Base-by-base conservation (phyloP, 2,888 invertebrate species). In the Caenorhabditis wallacei region DNA sequence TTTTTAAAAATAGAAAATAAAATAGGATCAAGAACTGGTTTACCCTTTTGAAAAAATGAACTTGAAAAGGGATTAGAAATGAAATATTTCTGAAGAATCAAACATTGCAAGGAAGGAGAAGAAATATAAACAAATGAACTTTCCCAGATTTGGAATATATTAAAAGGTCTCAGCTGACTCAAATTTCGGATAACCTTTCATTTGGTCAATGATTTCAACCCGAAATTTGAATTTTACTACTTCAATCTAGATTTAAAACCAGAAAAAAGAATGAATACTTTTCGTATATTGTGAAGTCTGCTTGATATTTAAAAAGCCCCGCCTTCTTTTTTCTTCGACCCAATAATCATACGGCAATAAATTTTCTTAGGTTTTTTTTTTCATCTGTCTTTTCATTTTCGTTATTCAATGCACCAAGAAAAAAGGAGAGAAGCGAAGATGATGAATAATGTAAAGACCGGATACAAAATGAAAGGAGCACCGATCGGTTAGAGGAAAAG, bases 361-460 rank as follows among this genome's bases (percentile, higher is more conserved):
- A 43, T 46, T 18, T 51, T 51, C 51, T 53, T 16, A 53, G 53
- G 43, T 54, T 63, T 51, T 51, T 54, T 63, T 51, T 51, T 30
- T 16, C 66, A 68, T 56, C 35, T 68, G 75, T 56, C 64, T 56
- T 64, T 35, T 63, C 35, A 35, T 26, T 18, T 51, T 66, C 51
- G 57, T 59, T 75, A 57, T 59, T 75, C 64, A 43, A 63, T 43
- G 5, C 46, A 22, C 30, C 43, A n/a, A n/a, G n/a, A 71, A 48
- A 18, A 24, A 40, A 37, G 24, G 22, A 53, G 53, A 46, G 63
- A 56, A 66, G 22, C 66, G 57, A 66, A 35, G 57, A 56, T 66
- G 66, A 64, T 74, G 74, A 74, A 75, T 75, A 66, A 75, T 75
- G 64, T 64, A 75, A 30, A 48, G 61, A 63, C 61, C 61, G 61